These are phyloP conservation scores for Miniopterus natalensis DNA, from an alignment of 2,113 vertebrate species.

Conservation along the genomic window DNA sequence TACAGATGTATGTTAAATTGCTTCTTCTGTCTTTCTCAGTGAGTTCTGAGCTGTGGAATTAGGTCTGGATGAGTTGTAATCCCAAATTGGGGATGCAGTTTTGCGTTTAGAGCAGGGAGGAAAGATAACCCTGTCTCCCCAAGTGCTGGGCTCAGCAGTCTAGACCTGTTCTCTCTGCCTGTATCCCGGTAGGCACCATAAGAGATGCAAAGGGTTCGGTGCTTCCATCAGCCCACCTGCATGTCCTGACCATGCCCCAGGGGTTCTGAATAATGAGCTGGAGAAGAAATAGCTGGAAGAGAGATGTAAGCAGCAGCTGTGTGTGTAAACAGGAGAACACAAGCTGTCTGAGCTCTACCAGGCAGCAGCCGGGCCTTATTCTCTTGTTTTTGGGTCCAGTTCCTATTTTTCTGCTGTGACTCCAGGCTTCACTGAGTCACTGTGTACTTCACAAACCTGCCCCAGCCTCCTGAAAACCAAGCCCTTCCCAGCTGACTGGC, in stretches of 20 bases:
- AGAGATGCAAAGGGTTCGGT: neutral
- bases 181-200: fast-evolving
- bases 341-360: neutral
- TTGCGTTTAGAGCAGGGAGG: neutral
- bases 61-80: neutral
- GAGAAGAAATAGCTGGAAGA: neutral
- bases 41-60: constrained; percentile 49
- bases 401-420: neutral
- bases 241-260: neutral
- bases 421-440: neutral
- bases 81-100: neutral
- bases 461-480: neutral
- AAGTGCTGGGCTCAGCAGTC: neutral
- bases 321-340: neutral
- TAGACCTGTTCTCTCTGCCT: neutral
- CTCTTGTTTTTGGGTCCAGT: neutral
- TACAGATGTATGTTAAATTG: neutral
- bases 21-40: neutral
- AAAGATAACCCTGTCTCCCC: neutral
- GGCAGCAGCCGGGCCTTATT: fast-evolving
- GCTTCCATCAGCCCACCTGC: neutral
- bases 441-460: neutral
- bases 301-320: neutral
- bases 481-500: neutral
- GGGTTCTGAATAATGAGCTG: neutral